Conservation (phyloP, 2,113 vertebrate species). For the Crotalus viridis region DNA sequence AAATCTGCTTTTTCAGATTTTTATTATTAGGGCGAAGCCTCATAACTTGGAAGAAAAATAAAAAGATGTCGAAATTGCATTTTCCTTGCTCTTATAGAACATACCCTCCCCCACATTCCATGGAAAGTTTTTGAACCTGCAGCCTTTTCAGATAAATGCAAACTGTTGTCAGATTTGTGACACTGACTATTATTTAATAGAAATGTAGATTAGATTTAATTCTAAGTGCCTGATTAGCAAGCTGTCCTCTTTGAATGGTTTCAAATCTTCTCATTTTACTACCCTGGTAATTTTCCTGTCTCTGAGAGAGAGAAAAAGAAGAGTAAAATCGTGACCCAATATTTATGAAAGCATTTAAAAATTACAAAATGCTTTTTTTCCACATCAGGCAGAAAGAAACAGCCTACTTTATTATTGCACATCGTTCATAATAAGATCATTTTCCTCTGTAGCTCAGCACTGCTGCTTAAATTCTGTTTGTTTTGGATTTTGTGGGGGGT, state of each 20-base stretch:
- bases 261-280: conserved; percentile 42
- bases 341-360: conserved; percentile 38
- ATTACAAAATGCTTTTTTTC: conserved; percentile 32
- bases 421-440: neutral
- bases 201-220: conserved; percentile 22
- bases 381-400: neutral
- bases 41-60: conserved; percentile 2
- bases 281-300: conserved; percentile 30
- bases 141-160: conserved; percentile 11
- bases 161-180: conserved; percentile 18
- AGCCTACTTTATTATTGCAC: neutral
- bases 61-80: conserved; percentile 11
- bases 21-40: neutral
- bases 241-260: conserved; percentile 19
- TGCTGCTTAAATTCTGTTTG: conserved; percentile 35
- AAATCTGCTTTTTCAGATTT: neutral
- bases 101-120: neutral
- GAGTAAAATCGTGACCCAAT: conserved; percentile 10
- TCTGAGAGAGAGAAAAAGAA: neutral
- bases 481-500: conserved; percentile 4
- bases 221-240: conserved; percentile 13
- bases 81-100: conserved; percentile 19
- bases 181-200: conserved; percentile 43
- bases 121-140: neutral
- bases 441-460: neutral